Evolutionary conservation across 2,888 invertebrate species (phyloP).

Genomic region (Pandemis cinnamomeana): DNA sequence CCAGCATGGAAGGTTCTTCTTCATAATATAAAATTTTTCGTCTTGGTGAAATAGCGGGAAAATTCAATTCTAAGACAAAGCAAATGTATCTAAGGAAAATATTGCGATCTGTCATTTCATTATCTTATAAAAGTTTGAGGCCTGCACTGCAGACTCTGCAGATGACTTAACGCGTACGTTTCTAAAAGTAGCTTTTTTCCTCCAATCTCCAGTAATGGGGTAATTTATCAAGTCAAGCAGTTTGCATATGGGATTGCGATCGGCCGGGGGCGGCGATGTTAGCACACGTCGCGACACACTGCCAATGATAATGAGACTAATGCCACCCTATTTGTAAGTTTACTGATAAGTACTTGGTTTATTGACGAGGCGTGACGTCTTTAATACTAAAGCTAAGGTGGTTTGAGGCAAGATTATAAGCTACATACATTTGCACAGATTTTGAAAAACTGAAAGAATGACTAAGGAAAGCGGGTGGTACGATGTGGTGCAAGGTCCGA

Average conservation of each 20-base stretch:
- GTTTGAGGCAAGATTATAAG: too few species aligned
- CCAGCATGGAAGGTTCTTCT: too few species aligned
- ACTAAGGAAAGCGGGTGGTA: too few species aligned
- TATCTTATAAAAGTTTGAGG: too few species aligned
- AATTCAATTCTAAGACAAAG: too few species aligned
- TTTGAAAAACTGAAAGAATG: too few species aligned
- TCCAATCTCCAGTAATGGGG: conserved; percentile 77
- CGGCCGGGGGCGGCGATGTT: conserved; percentile 64
- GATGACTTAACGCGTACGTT: background rate
- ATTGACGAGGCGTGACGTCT: conserved; percentile 36
- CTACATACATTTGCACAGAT: too few species aligned
- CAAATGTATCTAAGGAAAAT: too few species aligned
- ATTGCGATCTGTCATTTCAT: too few species aligned
- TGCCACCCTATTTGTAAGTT: conserved; percentile 42
- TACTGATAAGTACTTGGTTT: conserved; percentile 41
- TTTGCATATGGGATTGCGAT: conserved; percentile 77
- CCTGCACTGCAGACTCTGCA: background rate
- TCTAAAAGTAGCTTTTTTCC: conserved; percentile 70
- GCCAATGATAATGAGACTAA: conserved; percentile 37
- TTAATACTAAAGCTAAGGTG: background rate
- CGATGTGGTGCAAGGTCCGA: too few species aligned
- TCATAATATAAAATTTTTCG: too few species aligned
- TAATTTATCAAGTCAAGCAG: conserved; percentile 73
- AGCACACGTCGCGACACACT: conserved; percentile 47
- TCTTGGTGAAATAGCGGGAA: too few species aligned